Base-by-base conservation (phyloP, 2,113 vertebrate genomes). In the Coregonus clupeaformis region DNA sequence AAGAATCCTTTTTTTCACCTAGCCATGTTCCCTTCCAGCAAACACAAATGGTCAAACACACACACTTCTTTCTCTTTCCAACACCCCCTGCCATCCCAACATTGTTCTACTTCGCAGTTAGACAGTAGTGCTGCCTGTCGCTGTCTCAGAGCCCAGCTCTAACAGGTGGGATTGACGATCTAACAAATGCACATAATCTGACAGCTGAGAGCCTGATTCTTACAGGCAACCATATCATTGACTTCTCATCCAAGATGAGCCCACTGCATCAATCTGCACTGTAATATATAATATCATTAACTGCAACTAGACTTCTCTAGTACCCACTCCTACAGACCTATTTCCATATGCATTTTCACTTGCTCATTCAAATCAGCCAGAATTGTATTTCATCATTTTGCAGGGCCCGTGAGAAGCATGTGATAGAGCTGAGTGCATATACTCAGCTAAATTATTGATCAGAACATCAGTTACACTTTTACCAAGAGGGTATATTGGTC, bases 151-250 rank as follows among this genome's bases (percentile, higher is more conserved):
- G 70, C 69, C 11, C 36, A 47, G 5, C 22, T 7, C 25, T 14
- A 77, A 70, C 32, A 66, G 63, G 25, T 42, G 36, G 30, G 49
- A 52, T 52, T 52, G 59, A 62, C 14, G 55, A 16, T 59, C 55
- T n/a, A 1, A 59, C 59, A 12, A 11, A 62, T 6, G n/a, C 11
- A 25, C 32, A 45, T 13, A 80, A 74, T 73, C 74, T 82, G 89
- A 89, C 86, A 84, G 83, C 80, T 76, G 76, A 89, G 89, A 91
- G 84, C 78, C 76, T 92, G 87, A 93, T 93, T 87, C 67, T 75
- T 85, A 80, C 78, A 88, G 89, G 88, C 91, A 94, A 82, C 89
- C 91, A 81, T 93, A 91, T 90, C 92, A 93, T 92, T 90, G 90
- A 86, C 90, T 92, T 88, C 77, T 77, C 32, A 32, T 68, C 72